phyloP scores from a whole-genome alignment of 2,113 vertebrate species.

The Nanger granti region DNA sequence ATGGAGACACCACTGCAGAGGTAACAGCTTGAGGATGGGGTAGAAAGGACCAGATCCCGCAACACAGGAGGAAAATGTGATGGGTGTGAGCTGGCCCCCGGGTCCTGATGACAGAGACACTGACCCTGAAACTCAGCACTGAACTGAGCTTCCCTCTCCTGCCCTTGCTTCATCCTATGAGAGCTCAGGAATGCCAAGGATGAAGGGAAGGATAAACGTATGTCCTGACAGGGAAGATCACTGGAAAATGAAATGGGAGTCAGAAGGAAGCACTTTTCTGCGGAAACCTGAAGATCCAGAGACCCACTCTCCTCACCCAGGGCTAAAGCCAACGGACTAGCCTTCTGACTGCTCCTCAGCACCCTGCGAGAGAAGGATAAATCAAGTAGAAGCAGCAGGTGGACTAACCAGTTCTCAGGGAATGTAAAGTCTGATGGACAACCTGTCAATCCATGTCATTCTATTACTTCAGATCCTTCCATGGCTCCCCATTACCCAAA shows the following conservation, averaged over 20 bases:
- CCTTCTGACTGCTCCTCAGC: background rate
- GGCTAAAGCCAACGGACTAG: background rate
- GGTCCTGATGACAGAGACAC: background rate
- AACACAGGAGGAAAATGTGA: background rate
- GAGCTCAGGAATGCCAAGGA: background rate
- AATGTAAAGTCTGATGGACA: background rate
- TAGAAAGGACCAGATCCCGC: background rate
- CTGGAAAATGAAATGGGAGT: background rate
- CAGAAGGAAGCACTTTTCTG: background rate
- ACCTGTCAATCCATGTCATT: background rate
- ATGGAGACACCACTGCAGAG: background rate
- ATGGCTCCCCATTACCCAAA: background rate
- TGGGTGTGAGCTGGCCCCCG: background rate
- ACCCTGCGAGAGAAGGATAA: background rate
- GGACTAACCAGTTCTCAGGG: background rate
- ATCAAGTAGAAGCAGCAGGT: fast-evolving
- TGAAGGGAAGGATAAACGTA: background rate
- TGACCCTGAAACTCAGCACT: background rate
- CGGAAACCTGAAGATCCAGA: background rate
- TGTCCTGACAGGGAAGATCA: background rate
- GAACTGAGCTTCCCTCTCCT: background rate
- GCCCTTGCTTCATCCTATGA: background rate
- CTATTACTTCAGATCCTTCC: background rate
- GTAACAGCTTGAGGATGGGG: background rate
- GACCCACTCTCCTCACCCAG: fast-evolving